Percentiles rank a stretch among this genome's conserved stretches.
phyloP scores from a whole-genome alignment of 1,140 invertebrate species.

The Drosophila ambigua region DNA sequence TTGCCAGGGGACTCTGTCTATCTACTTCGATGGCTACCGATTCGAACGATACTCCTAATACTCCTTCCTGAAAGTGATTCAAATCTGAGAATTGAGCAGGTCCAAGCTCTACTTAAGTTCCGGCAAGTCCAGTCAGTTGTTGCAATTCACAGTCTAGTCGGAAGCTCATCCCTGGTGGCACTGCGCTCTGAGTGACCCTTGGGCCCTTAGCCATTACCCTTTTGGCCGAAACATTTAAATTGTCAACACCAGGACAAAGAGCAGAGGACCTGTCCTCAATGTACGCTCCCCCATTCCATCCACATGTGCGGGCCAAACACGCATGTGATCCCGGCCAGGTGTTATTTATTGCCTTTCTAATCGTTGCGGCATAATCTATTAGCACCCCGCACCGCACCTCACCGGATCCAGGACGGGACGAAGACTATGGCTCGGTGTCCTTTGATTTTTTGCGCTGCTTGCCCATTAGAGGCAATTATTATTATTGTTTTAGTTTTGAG shows the following conservation, averaged over 20 bases:
- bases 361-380: slow-evolving; percentile 83
- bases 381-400: slow-evolving; percentile 45
- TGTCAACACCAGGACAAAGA: slow-evolving; percentile 68
- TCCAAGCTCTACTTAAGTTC: no score
- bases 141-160: slow-evolving; percentile 21
- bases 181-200: slow-evolving; percentile 34
- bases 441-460: slow-evolving; percentile 54
- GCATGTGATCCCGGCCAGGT: slow-evolving; percentile 73
- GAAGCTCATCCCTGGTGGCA: slow-evolving; percentile 27
- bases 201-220: slow-evolving; percentile 49
- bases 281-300: slow-evolving; percentile 1
- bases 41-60: not conserved
- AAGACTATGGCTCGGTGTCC: slow-evolving; percentile 36
- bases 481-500: slow-evolving; percentile 74
- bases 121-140: slow-evolving; percentile 22
- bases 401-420: slow-evolving; percentile 23
- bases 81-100: slow-evolving; percentile 5
- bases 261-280: slow-evolving; percentile 49
- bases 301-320: slow-evolving; percentile 44
- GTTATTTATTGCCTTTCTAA: slow-evolving; percentile 82
- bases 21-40: slow-evolving; percentile 7
- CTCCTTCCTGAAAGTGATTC: slow-evolving; percentile 20
- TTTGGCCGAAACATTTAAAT: slow-evolving; percentile 69
- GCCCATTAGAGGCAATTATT: slow-evolving; percentile 77
- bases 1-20: slow-evolving; percentile 42